These are phyloP conservation scores for Venturia canescens DNA, from an alignment of 1,140 invertebrate genomes.

Conservation along the genomic window DNA sequence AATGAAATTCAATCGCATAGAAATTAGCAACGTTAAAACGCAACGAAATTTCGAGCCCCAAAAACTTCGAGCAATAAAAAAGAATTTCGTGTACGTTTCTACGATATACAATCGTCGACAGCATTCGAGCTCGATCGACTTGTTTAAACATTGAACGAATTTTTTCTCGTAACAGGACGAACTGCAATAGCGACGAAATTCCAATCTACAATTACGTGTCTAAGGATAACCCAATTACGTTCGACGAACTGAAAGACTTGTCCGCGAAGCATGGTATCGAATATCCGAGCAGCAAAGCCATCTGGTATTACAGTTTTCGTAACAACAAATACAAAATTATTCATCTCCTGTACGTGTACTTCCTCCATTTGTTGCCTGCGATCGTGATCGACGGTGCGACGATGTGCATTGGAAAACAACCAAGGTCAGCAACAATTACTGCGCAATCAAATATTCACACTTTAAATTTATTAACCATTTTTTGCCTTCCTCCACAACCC, in stretches of 20 bases:
- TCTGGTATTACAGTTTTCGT: conserved; percentile 80
- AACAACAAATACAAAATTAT: conserved; percentile 76
- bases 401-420: conserved; percentile 79
- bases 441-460: neutral
- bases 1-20: too few species aligned
- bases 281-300: conserved; percentile 69
- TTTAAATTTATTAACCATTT: too few species aligned
- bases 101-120: too few species aligned
- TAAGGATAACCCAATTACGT: conserved; percentile 73
- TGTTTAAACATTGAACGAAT: neutral
- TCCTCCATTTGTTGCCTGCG: conserved; percentile 83
- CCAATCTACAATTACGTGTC: conserved; percentile 76
- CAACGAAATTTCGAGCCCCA: too few species aligned
- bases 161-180: neutral
- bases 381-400: conserved; percentile 81
- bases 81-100: too few species aligned
- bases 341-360: conserved; percentile 75
- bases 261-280: conserved; percentile 70
- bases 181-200: conserved; percentile 58
- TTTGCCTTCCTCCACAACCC: too few species aligned
- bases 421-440: conserved; percentile 69
- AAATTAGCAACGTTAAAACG: too few species aligned
- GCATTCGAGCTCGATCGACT: too few species aligned
- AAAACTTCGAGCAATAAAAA: too few species aligned
- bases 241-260: conserved; percentile 70